A percentile compares a stretch with the other conserved stretches of the same genome.
Evolutionary conservation across 2,113 vertebrate species (phyloP).

Genomic region (Machaerirhynchus nigripectus): DNA sequence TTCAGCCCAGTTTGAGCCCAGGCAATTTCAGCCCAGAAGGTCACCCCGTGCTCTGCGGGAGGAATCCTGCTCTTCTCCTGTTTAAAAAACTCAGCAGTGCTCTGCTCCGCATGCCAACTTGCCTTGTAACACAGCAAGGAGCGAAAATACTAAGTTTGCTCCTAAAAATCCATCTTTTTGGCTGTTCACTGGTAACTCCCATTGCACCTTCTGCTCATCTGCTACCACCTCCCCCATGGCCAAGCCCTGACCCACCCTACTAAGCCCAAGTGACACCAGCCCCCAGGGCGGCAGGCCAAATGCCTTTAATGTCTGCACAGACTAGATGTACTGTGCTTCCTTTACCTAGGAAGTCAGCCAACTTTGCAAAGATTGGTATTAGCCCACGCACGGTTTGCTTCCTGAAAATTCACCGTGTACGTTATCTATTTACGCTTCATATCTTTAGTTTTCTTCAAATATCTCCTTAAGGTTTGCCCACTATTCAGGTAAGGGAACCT

Average conservation of each 20-base stretch:
- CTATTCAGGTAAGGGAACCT: background rate
- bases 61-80: background rate
- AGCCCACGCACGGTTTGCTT: background rate
- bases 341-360: conserved; percentile 49
- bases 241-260: background rate
- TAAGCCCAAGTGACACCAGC: background rate
- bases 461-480: background rate
- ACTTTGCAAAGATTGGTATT: conserved; percentile 10
- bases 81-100: background rate
- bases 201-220: background rate
- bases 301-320: background rate
- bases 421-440: background rate
- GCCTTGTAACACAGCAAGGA: background rate
- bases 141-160: background rate
- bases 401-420: background rate
- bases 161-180: background rate
- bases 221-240: background rate
- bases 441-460: background rate
- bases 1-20: background rate
- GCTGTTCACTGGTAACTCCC: background rate
- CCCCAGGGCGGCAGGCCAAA: conserved; percentile 16
- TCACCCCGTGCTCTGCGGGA: background rate
- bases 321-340: conserved; percentile 3
- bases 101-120: background rate
- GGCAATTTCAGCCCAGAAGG: conserved; percentile 23